Conservation (phyloP, 2,113 vertebrate species). For the Onychostruthus taczanowskii region DNA sequence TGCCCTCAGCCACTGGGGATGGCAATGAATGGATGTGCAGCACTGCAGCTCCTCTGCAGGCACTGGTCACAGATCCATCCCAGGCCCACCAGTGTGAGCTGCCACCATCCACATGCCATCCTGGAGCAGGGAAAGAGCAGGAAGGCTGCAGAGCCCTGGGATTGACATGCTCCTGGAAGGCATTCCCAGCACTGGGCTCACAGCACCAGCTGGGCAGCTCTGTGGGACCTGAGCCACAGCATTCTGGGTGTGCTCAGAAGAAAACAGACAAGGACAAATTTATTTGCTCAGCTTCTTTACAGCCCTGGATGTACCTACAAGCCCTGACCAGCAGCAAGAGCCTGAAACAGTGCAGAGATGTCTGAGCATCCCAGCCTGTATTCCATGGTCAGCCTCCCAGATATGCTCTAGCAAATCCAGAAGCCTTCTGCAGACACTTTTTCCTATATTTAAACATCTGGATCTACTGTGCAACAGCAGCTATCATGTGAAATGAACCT, state of each 20-base stretch:
- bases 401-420: not conserved
- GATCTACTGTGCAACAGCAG: not conserved
- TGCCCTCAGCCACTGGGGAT: not conserved
- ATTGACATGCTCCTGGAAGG: not conserved
- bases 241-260: not conserved
- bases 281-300: not conserved
- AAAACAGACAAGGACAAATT: not conserved
- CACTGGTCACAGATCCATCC: not conserved
- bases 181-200: not conserved
- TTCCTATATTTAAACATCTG: not conserved
- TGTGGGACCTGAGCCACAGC: not conserved
- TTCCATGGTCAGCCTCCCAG: not conserved
- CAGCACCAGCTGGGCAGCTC: fast-evolving
- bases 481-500: not conserved
- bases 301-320: not conserved
- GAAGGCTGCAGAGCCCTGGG: not conserved
- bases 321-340: not conserved
- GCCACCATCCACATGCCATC: not conserved
- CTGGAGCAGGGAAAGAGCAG: not conserved
- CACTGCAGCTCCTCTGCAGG: not conserved
- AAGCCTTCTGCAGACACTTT: not conserved
- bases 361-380: not conserved
- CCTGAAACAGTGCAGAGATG: not conserved
- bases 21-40: fast-evolving
- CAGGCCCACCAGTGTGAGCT: not conserved